Base-by-base conservation (phyloP, 2,113 vertebrate genomes). In the Notarius quadriscutis region DNA sequence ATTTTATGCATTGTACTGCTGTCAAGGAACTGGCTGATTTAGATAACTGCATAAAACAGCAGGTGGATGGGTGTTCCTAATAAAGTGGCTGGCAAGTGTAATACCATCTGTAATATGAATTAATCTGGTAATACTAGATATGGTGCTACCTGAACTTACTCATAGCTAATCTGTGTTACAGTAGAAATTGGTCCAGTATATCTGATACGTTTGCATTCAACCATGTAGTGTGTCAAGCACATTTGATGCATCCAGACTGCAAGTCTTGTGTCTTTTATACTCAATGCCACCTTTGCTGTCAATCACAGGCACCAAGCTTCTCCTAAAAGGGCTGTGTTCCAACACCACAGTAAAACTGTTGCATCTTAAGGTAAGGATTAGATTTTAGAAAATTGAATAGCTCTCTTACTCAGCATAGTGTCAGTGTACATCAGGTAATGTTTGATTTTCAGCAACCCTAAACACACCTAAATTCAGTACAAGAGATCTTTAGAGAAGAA, bases 311-410 rank as follows among this genome's bases (percentile, higher is more conserved):
- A 92, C 93, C 65, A 95, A 94, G 50, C 92, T 95, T 41, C 91
- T 99, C 48, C 91, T 99, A 71, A 94, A 92, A 51, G 97, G 97
- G 27, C 95, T 99, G 83, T 96, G 96, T 85, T 90, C 91, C 75
- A 99, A 98, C 92, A 95, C 94, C 1, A 93, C 94, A 0, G 90
- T 98, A 17, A 96, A 94, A 91, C 89, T 90, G 57, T 94, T 99
- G 89, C 96, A 99, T 92, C 89, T 99, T 30, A 99, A 99, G 97
- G 98, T 99, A 94, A 93, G 93, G 81, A 17, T 14, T 5, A 10
- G n/a, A 20, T 20, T 80, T 58, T 12, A 80, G 18, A 25, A 75
- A 51, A 75, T 12, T 11, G 1, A 17, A 15, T 34, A 71, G 18
- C 50, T 6, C 41, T 74, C 15, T 71, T 3, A 14, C 11, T 69